Evolutionary conservation across 2,888 invertebrate genomes (phyloP).

Genomic region (Aphidoletes aphidimyza): DNA sequence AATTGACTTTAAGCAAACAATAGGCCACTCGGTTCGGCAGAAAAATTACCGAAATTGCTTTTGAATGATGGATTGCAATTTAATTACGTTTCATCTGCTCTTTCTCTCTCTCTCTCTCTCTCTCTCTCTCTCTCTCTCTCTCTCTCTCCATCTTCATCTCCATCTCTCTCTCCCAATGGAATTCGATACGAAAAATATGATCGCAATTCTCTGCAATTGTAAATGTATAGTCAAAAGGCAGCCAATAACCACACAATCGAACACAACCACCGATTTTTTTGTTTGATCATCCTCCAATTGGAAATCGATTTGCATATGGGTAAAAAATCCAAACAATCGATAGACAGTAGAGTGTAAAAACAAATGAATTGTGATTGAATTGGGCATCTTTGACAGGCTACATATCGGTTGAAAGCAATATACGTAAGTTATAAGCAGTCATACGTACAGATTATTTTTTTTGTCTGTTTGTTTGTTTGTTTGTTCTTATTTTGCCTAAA

Average conservation of each 20-base stretch:
- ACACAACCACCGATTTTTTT: background rate
- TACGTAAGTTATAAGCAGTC: background rate
- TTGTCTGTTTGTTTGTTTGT: background rate
- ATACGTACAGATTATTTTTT: background rate
- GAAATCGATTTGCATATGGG: background rate
- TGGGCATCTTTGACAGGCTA: no score
- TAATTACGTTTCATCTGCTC: constrained; percentile 5
- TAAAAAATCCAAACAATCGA: background rate
- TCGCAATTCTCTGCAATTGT: background rate
- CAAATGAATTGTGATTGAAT: background rate
- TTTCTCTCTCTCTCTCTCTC: no score
- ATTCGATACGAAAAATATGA: background rate
- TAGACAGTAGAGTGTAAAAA: background rate
- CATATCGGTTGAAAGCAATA: background rate
- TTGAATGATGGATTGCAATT: constrained; percentile 16
- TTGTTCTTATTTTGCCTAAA: no score
- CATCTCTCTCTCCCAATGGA: background rate
- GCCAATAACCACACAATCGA: background rate
- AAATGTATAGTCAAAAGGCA: background rate
- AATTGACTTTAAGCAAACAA: constrained; percentile 14
- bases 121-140: background rate
- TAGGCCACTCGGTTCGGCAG: background rate
- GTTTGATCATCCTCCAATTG: background rate
- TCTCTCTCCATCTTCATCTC: background rate
- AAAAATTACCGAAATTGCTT: constrained; percentile 41